phyloP scores from a whole-genome alignment of 2,888 invertebrate species.

The Spodoptera littoralis region DNA sequence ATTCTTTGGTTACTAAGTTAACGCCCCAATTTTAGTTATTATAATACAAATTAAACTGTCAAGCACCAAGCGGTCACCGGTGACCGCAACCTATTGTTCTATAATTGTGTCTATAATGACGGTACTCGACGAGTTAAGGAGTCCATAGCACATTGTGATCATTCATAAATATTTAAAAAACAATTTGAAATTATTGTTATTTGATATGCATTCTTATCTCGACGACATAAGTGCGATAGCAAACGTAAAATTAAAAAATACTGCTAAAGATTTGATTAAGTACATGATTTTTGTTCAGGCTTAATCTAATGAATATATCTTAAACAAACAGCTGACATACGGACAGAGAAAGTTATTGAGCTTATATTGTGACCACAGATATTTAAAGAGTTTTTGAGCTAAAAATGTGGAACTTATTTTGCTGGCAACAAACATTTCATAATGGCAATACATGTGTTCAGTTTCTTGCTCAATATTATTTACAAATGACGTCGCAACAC shows the following conservation, averaged over 20 bases:
- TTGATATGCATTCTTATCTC: too few relatives aligned
- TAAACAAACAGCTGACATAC: slow-evolving; percentile 36
- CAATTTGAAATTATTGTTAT: slow-evolving; percentile 2
- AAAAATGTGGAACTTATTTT: background rate
- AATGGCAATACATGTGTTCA: slow-evolving; percentile 12
- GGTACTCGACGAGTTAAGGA: too few relatives aligned
- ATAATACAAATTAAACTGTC: slow-evolving; percentile 14
- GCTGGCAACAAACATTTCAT: slow-evolving; percentile 8
- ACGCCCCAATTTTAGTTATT: slow-evolving; percentile 16
- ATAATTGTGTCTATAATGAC: too few relatives aligned
- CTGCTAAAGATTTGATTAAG: slow-evolving; percentile 31
- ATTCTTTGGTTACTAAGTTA: slow-evolving; percentile 52
- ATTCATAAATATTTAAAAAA: slow-evolving; percentile 9
- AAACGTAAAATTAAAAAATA: slow-evolving; percentile 17
- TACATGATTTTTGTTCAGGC: slow-evolving; percentile 41
- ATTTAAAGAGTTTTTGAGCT: background rate
- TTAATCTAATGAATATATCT: slow-evolving; percentile 30
- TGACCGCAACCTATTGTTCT: too few relatives aligned
- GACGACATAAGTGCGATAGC: slow-evolving; percentile 15
- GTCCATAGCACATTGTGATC: slow-evolving; percentile 5
- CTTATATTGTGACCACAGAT: slow-evolving; percentile 18
- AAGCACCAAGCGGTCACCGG: too few relatives aligned
- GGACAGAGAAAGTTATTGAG: slow-evolving; percentile 40
- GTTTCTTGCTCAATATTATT: slow-evolving; percentile 21
- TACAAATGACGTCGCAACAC: slow-evolving; percentile 17